Evolutionary conservation across 2,113 vertebrate species (phyloP).

Genomic region (Montifringilla adamsi): DNA sequence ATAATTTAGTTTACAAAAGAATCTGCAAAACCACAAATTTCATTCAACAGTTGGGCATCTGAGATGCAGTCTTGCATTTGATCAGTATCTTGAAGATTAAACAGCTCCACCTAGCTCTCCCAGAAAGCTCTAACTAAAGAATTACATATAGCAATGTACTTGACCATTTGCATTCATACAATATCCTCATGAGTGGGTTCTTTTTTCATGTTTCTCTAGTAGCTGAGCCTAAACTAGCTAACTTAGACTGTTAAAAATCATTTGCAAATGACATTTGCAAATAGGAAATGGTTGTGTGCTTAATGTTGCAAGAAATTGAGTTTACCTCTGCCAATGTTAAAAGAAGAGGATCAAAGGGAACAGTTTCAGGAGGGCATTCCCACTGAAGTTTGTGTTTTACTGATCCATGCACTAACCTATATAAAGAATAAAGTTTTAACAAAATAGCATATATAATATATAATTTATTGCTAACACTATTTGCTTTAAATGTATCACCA

Average conservation of each 20-base stretch:
- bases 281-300: neutral
- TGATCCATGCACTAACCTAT: conserved; percentile 80
- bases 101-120: neutral
- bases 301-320: neutral
- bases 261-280: neutral
- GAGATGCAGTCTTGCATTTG: neutral
- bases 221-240: neutral
- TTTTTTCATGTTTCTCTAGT: neutral
- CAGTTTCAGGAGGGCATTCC: conserved; percentile 75
- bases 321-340: conserved; percentile 81
- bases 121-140: neutral
- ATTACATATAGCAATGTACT: neutral
- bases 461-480: neutral
- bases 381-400: conserved; percentile 81
- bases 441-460: neutral
- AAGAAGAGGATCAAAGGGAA: conserved; percentile 82
- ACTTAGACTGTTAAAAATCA: neutral
- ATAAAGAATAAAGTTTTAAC: neutral
- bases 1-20: neutral
- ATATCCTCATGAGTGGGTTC: neutral
- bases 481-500: neutral
- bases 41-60: neutral
- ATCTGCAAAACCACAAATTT: neutral
- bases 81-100: neutral
- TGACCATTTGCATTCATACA: neutral